A percentile compares a stretch with the other conserved stretches of the same genome.
Conservation (phyloP, 2,888 invertebrate species). For the Scaptomyza parva region DNA sequence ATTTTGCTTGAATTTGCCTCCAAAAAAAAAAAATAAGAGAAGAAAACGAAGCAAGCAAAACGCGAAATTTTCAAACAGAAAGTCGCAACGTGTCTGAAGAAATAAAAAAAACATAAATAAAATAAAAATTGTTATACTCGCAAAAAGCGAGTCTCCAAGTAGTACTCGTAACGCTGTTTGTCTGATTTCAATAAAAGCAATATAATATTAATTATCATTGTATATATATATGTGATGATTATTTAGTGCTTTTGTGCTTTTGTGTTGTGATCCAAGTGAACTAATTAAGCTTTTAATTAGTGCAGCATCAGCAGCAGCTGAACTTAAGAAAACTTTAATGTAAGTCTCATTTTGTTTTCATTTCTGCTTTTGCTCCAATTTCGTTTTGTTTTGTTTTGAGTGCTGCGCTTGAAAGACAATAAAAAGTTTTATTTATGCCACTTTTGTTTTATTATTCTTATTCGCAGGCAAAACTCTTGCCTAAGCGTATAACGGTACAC, state of each 20-base stretch:
- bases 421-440: slow-evolving; percentile 23
- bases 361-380: slow-evolving; percentile 53
- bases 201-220: slow-evolving; percentile 22
- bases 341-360: slow-evolving; percentile 45
- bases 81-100: slow-evolving; percentile 49
- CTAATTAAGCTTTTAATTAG: slow-evolving; percentile 6
- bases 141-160: slow-evolving; percentile 27
- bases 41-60: slow-evolving; percentile 44
- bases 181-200: slow-evolving; percentile 31
- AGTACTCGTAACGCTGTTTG: slow-evolving; percentile 17
- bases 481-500: slow-evolving; percentile 60
- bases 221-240: slow-evolving; percentile 7
- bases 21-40: slow-evolving; percentile 29
- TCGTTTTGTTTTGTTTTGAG: slow-evolving; percentile 31
- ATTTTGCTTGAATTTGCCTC: slow-evolving; percentile 7
- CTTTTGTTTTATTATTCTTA: slow-evolving; percentile 4
- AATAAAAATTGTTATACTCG: slow-evolving; percentile 24
- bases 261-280: slow-evolving; percentile 7
- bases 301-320: background rate
- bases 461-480: slow-evolving; percentile 37
- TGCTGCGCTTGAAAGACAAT: slow-evolving; percentile 40
- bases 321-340: slow-evolving; percentile 4
- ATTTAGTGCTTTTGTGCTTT: slow-evolving; percentile 11
- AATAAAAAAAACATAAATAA: slow-evolving; percentile 41
- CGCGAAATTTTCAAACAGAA: slow-evolving; percentile 63